Evolutionary conservation across 2,113 vertebrate genomes (phyloP), one percentile per base, ranked within the genome.

Genomic region (Nibea coibor): DNA sequence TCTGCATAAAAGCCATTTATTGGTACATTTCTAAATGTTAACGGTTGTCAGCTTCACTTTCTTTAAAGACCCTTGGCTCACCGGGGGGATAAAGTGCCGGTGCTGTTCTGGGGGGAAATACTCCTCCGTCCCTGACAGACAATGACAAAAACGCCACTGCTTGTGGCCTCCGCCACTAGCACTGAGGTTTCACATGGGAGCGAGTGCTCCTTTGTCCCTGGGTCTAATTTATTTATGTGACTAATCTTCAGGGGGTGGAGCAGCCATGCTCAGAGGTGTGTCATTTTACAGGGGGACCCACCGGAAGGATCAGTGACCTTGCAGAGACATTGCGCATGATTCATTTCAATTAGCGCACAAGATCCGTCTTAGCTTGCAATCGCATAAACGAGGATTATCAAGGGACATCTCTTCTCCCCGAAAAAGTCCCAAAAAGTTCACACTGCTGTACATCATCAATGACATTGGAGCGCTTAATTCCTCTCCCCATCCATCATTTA

Each of bases 11-110:
- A 91, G 87, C 59, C 87, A 87, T 93, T 93, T 93, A 91, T 92
- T 91, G 90, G 85, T 95, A 94, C 94, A 93, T 95, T 94, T 95
- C 90, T 95, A 93, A 92, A 94, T 89, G 93, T 94, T 94, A 95
- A 94, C 91, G 94, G 88, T 94, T 96, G 95, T 95, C 96, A 88
- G 86, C 92, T 96, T 93, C 92, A 85, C 92, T 95, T 95, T 93
- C 81, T 93, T 93, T 88, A 91, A 95, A 94, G 65, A 94, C 90
- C 45, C 90, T 84, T 82, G 15, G 64, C 58, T 91, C 90, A 82
- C 92, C 88, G 82, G 86, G 85, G 92, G 90, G 88, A 91, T 88
- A 86, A 93, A 93, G 89, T 78, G 74, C 89, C 85, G 72, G 67
- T 77, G 80, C 62, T 72, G 28, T 56, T 87, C 43, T 39, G 16